A percentile compares a stretch with the other conserved stretches of the same genome.
Evolutionary conservation across 2,113 vertebrate genomes (phyloP).

Genomic region (Callipepla californica): DNA sequence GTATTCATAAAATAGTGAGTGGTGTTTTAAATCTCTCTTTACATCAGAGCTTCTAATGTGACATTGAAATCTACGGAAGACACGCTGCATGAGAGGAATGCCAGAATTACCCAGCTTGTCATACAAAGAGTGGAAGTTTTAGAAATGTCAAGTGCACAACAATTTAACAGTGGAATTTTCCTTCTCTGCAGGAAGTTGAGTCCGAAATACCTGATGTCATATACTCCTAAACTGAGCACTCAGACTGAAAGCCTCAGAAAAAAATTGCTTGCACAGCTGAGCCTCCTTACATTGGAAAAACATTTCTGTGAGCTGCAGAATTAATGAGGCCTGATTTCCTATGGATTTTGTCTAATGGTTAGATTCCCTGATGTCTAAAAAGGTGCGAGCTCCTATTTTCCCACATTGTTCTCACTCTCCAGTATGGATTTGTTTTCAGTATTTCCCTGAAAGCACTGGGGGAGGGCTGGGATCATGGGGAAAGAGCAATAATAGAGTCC

Average conservation of each 20-base stretch:
- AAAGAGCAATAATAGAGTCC: neutral
- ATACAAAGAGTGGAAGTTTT: neutral
- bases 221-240: neutral
- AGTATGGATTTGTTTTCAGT: neutral
- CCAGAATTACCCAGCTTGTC: neutral
- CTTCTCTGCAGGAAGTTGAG: neutral
- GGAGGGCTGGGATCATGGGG: neutral
- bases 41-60: neutral
- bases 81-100: neutral
- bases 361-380: neutral
- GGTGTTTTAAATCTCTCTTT: neutral
- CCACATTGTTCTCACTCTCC: neutral
- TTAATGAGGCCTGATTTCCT: conserved; percentile 35
- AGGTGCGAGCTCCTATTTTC: conserved; percentile 2
- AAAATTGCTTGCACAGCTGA: conserved; percentile 20
- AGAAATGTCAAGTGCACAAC: neutral
- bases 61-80: neutral
- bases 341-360: neutral
- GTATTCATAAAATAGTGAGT: neutral
- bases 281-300: conserved; percentile 10
- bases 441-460: neutral
- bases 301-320: conserved; percentile 9
- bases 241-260: neutral
- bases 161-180: neutral
- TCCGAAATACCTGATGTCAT: neutral